These are phyloP conservation scores for Coelopa pilipes DNA, from an alignment of 2,888 invertebrate genomes.

Conservation along the genomic window DNA sequence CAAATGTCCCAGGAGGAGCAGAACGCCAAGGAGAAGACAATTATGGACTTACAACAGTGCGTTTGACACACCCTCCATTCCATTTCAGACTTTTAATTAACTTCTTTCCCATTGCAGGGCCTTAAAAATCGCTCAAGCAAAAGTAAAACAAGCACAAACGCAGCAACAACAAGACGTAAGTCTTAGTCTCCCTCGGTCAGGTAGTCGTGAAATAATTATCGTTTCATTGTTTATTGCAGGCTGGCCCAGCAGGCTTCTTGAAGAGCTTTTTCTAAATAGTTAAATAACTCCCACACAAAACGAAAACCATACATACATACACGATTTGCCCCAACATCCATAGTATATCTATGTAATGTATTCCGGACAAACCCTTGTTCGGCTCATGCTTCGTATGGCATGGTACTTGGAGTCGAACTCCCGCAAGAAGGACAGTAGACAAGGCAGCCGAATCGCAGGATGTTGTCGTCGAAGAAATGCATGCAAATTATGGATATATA, in stretches of 20 bases:
- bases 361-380: no score
- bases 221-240: conserved; percentile 68
- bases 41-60: conserved; percentile 92
- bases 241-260: conserved; percentile 93
- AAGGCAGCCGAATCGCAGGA: conserved; percentile 17
- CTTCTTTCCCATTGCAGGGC: conserved; percentile 72
- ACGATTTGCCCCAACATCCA: not conserved
- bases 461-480: conserved; percentile 23
- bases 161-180: conserved; percentile 77
- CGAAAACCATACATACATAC: not conserved
- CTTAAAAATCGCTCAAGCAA: conserved; percentile 89
- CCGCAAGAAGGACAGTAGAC: conserved; percentile 10
- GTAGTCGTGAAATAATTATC: not conserved
- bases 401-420: conserved; percentile 36
- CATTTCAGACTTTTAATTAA: conserved; percentile 12
- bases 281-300: conserved; percentile 12
- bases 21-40: conserved; percentile 90
- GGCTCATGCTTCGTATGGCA: conserved; percentile 15
- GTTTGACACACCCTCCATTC: conserved; percentile 58
- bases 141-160: conserved; percentile 84
- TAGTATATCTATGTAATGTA: not conserved
- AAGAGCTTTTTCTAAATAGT: conserved; percentile 90
- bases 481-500: conserved; percentile 27
- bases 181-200: conserved; percentile 25
- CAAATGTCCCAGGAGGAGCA: conserved; percentile 96